These are phyloP conservation scores for Corythaeola cristata DNA, from an alignment of 2,113 vertebrate species.

Conservation along the genomic window DNA sequence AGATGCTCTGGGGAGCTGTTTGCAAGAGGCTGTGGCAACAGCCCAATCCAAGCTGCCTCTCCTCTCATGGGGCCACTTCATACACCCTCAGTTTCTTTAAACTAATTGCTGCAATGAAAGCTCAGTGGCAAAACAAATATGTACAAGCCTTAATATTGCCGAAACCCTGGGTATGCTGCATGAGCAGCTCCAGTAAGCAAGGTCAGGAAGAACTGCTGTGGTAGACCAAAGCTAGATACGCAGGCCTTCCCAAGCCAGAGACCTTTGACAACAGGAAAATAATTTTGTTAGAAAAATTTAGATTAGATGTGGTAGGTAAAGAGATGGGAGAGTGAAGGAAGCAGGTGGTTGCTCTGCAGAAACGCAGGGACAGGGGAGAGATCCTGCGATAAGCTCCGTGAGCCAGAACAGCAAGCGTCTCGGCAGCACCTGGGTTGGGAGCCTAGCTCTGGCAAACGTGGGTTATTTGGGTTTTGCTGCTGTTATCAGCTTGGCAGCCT, in stretches of 20 bases:
- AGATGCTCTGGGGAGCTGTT: neutral
- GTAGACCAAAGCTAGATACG: neutral
- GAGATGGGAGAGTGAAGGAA: neutral
- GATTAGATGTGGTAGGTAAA: neutral
- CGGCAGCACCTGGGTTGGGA: neutral
- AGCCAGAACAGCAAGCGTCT: neutral
- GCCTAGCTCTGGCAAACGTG: neutral
- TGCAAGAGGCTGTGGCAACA: neutral
- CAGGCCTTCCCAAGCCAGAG: neutral
- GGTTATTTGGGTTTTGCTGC: slow-evolving; percentile 13
- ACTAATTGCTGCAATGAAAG: neutral
- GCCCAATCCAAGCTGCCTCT: neutral
- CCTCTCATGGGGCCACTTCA: neutral
- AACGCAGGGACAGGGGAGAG: neutral
- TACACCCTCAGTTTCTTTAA: neutral
- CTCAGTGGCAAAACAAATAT: neutral
- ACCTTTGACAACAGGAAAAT: neutral
- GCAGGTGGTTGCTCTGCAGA: neutral
- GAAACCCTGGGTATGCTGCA: neutral
- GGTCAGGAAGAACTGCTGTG: neutral
- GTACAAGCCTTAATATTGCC: neutral
- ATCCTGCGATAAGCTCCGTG: accelerated
- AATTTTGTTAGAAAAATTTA: neutral
- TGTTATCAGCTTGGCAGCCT: neutral
- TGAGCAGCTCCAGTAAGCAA: neutral